These are phyloP conservation scores for Drosophila colorata DNA, from an alignment of 2,888 invertebrate species.

Conservation along the genomic window DNA sequence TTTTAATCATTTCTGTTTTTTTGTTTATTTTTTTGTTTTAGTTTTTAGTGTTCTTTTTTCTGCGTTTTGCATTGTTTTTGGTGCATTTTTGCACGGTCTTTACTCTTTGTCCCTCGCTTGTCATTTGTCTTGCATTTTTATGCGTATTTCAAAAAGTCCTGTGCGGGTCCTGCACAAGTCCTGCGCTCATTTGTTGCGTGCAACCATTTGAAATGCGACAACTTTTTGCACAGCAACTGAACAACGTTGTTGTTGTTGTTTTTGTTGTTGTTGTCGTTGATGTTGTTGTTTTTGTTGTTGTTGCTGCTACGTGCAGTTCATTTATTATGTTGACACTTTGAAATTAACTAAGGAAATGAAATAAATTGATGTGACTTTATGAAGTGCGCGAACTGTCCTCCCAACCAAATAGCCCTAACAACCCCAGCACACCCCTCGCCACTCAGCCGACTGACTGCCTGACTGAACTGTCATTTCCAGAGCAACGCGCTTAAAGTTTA, in stretches of 20 bases:
- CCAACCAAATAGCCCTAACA: constrained; percentile 18
- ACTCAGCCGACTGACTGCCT: constrained; percentile 16
- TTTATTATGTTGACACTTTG: constrained; percentile 82
- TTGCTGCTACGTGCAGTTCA: constrained; percentile 79
- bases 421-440: background rate
- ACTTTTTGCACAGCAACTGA: constrained; percentile 74
- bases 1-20: constrained; percentile 69
- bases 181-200: constrained; percentile 80
- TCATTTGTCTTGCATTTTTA: constrained; percentile 81
- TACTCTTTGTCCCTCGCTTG: constrained; percentile 47
- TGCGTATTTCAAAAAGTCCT: constrained; percentile 80
- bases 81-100: constrained; percentile 77
- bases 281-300: constrained; percentile 13
- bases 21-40: constrained; percentile 3
- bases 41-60: constrained; percentile 3
- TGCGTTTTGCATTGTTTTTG: constrained; percentile 69
- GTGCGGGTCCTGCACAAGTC: constrained; percentile 62
- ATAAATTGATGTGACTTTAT: constrained; percentile 82
- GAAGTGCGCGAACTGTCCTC: constrained; percentile 73
- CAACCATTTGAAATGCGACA: constrained; percentile 82
- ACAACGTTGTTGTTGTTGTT: constrained; percentile 32
- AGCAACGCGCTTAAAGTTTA: constrained; percentile 51
- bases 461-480: constrained; percentile 69
- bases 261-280: constrained; percentile 19
- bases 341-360: constrained; percentile 82